Percentiles rank a stretch among this genome's conserved stretches.
Evolutionary conservation across 2,797 vertebrate species (phyloP).

Genomic region (Danio jaintianensis): DNA sequence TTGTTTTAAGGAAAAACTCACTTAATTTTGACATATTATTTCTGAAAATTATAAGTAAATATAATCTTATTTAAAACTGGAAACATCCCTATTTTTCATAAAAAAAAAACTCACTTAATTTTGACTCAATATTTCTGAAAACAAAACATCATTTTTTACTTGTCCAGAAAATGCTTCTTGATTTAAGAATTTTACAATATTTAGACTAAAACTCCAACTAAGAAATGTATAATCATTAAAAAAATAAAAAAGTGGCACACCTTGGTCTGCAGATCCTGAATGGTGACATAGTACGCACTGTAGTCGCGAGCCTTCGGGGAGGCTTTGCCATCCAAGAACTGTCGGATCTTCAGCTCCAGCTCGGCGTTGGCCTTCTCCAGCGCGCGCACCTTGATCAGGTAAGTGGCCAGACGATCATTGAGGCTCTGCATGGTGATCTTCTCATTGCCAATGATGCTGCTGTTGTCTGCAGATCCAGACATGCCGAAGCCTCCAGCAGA

Average conservation of each 20-base stretch:
- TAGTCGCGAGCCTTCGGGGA: constrained; percentile 73
- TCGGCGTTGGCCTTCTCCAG: constrained; percentile 85
- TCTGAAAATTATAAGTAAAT: too few relatives aligned
- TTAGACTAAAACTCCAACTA: too few relatives aligned
- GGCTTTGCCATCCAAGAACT: constrained; percentile 77
- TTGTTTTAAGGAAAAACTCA: too few relatives aligned
- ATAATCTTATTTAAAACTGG: too few relatives aligned
- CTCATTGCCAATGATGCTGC: constrained; percentile 47
- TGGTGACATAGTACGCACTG: constrained; percentile 69
- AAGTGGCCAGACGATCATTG: constrained; percentile 86
- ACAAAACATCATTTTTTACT: too few relatives aligned
- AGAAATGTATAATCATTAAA: too few relatives aligned
- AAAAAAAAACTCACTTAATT: too few relatives aligned
- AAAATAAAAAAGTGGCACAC: constrained; percentile 67
- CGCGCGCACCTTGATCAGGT: constrained; percentile 82
- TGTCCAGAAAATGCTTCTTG: too few relatives aligned
- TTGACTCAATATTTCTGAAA: too few relatives aligned
- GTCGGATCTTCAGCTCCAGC: constrained; percentile 85
- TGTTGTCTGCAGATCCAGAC: background rate
- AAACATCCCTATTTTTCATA: too few relatives aligned
- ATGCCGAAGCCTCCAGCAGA: background rate
- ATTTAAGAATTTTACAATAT: too few relatives aligned
- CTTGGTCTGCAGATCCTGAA: constrained; percentile 82
- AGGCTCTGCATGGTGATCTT: constrained; percentile 88
- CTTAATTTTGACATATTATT: too few relatives aligned